These are phyloP conservation scores for Planiliza haematocheilus DNA, from an alignment of 2,113 vertebrate species.

Conservation along the genomic window DNA sequence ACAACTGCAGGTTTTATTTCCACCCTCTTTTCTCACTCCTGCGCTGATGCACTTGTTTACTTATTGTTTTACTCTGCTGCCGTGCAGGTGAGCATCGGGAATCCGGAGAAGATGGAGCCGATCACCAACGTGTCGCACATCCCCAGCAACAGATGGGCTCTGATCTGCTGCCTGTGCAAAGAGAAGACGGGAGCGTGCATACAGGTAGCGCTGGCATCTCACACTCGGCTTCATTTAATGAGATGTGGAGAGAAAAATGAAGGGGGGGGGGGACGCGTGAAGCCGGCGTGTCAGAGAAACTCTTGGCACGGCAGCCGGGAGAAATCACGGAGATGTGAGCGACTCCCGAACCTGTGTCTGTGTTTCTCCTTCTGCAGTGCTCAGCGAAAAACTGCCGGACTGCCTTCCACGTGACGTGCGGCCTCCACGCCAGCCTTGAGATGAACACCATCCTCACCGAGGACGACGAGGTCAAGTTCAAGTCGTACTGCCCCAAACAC, in stretches of 20 bases:
- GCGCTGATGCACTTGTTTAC: too few relatives aligned
- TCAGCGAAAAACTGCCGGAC: slow-evolving; percentile 96
- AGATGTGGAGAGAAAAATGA: too few relatives aligned
- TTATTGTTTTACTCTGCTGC: too few relatives aligned
- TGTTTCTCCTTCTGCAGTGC: slow-evolving; percentile 83
- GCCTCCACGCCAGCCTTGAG: slow-evolving; percentile 89
- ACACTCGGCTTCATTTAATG: not conserved
- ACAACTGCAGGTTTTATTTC: too few relatives aligned
- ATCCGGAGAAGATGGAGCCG: slow-evolving; percentile 99
- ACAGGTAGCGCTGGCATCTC: slow-evolving; percentile 83
- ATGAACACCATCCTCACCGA: slow-evolving; percentile 97
- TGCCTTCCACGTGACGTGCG: slow-evolving; percentile 97
- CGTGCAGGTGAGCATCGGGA: slow-evolving; percentile 96
- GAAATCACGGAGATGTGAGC: too few relatives aligned
- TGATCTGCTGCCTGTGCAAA: slow-evolving; percentile 95
- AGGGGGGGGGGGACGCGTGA: too few relatives aligned
- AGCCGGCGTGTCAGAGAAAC: too few relatives aligned
- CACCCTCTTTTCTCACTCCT: too few relatives aligned
- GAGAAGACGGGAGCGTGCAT: slow-evolving; percentile 97
- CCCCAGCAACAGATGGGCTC: slow-evolving; percentile 96
- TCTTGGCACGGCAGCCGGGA: too few relatives aligned
- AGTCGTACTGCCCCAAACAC: slow-evolving; percentile 96
- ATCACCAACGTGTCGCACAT: slow-evolving; percentile 99
- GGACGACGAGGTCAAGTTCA: slow-evolving; percentile 97
- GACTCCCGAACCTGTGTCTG: too few relatives aligned